Conservation (phyloP, 2,888 invertebrate genomes). For the Drosophila ezoana region DNA sequence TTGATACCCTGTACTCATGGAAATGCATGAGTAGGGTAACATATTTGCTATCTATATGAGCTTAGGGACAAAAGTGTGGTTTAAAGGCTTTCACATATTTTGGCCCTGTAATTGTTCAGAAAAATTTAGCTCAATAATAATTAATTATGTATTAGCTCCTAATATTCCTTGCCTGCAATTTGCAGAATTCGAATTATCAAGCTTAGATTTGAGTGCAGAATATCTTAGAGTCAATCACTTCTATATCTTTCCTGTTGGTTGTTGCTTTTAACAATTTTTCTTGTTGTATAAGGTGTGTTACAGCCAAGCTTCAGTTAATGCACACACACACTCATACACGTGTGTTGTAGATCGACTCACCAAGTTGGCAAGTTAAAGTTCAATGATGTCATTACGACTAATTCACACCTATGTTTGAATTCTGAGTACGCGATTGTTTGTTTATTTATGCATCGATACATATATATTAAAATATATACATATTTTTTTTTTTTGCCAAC, state of each 20-base stretch:
- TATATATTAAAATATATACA: constrained; percentile 13
- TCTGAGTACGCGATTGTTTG: constrained; percentile 61
- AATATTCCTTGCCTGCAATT: neutral
- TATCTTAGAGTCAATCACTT: constrained; percentile 15
- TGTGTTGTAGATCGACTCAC: constrained; percentile 45
- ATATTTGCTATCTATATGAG: too few relatives aligned
- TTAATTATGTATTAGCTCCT: too few relatives aligned
- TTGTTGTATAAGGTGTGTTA: constrained; percentile 68
- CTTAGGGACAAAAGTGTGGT: too few relatives aligned
- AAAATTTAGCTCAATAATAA: too few relatives aligned
- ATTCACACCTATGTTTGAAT: constrained; percentile 81
- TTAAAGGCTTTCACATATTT: neutral
- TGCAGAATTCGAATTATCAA: neutral
- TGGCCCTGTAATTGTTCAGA: too few relatives aligned
- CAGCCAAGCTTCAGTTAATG: constrained; percentile 72
- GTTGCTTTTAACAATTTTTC: constrained; percentile 39
- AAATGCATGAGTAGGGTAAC: neutral
- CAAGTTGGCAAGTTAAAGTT: constrained; percentile 75
- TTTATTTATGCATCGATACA: constrained; percentile 36
- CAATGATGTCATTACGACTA: constrained; percentile 80
- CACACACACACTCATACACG: constrained; percentile 18
- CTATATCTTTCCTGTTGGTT: constrained; percentile 14
- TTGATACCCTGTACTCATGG: constrained; percentile 24
- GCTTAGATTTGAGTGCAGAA: constrained; percentile 1
- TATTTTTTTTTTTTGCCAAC: constrained; percentile 21